phyloP scores from a whole-genome alignment of 2,797 vertebrate genomes.

The Synaphobranchus kaupii region DNA sequence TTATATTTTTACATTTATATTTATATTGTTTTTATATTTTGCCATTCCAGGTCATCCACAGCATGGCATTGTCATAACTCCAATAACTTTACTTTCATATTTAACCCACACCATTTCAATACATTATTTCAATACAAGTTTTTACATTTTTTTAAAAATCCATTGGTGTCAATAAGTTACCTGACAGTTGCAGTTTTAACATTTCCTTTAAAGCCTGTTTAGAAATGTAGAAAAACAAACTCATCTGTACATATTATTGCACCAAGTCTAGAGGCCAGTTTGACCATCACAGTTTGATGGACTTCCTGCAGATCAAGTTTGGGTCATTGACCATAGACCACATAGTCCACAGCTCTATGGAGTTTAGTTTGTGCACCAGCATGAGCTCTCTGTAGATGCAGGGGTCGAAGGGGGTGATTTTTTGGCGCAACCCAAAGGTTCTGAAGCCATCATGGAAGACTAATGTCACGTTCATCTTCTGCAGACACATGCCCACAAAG shows the following conservation, averaged over 20 bases:
- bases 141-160: not conserved
- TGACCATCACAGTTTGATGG: not conserved
- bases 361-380: conserved; percentile 70
- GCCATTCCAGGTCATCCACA: not conserved
- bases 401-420: conserved; percentile 67
- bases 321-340: conserved; percentile 72
- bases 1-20: no score
- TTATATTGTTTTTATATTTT: not conserved
- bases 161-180: not conserved
- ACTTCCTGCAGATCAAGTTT: conserved; percentile 55
- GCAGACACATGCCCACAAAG: conserved; percentile 77
- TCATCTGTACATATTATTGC: not conserved
- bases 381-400: conserved; percentile 73
- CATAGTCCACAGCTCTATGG: conserved; percentile 75
- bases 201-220: not conserved
- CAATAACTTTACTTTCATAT: not conserved
- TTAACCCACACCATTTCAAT: not conserved
- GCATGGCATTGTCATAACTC: not conserved
- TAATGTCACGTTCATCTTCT: conserved; percentile 65
- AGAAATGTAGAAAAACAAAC: not conserved
- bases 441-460: conserved; percentile 72
- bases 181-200: not conserved
- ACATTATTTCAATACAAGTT: not conserved
- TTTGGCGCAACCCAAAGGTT: conserved; percentile 71
- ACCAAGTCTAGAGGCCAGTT: not conserved